A percentile compares a stretch with the other conserved stretches of the same genome.
These are phyloP conservation scores for Mythimna ferrago DNA, from an alignment of 2,888 invertebrate species.

Conservation along the genomic window DNA sequence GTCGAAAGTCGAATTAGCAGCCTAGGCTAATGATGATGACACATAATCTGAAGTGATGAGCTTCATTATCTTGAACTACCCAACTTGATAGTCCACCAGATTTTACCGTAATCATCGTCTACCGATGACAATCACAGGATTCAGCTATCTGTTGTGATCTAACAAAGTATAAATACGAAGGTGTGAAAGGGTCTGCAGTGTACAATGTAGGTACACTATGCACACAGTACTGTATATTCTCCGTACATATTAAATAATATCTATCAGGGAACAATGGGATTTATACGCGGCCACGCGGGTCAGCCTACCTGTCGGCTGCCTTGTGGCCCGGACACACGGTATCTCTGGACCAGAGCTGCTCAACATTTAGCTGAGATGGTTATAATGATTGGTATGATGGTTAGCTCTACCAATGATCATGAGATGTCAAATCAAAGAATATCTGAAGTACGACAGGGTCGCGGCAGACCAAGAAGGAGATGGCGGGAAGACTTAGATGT, in stretches of 20 bases:
- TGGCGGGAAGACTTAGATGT: too few relatives aligned
- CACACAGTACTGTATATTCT: constrained; percentile 49
- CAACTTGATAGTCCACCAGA: background rate
- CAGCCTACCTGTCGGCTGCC: constrained; percentile 59
- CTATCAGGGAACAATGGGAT: constrained; percentile 67
- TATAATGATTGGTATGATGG: background rate
- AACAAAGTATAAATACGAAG: constrained; percentile 56
- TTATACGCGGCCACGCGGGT: constrained; percentile 62
- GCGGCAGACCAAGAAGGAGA: too few relatives aligned
- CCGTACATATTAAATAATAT: constrained; percentile 68
- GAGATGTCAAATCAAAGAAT: background rate
- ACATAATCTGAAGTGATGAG: background rate
- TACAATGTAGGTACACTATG: constrained; percentile 36
- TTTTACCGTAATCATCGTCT: constrained; percentile 10
- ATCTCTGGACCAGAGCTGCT: constrained; percentile 40
- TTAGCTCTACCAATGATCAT: background rate
- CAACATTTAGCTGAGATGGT: constrained; percentile 21
- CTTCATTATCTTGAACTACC: background rate
- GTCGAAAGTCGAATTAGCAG: too few relatives aligned
- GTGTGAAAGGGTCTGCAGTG: constrained; percentile 60
- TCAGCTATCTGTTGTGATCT: constrained; percentile 1
- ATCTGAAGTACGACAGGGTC: too few relatives aligned
- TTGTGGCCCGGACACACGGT: constrained; percentile 44
- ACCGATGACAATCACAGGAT: constrained; percentile 23
- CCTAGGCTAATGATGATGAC: background rate